Evolutionary conservation across 2,888 invertebrate species (phyloP), one percentile per base, ranked within the genome.

Genomic region (Invenusta paracnida): DNA sequence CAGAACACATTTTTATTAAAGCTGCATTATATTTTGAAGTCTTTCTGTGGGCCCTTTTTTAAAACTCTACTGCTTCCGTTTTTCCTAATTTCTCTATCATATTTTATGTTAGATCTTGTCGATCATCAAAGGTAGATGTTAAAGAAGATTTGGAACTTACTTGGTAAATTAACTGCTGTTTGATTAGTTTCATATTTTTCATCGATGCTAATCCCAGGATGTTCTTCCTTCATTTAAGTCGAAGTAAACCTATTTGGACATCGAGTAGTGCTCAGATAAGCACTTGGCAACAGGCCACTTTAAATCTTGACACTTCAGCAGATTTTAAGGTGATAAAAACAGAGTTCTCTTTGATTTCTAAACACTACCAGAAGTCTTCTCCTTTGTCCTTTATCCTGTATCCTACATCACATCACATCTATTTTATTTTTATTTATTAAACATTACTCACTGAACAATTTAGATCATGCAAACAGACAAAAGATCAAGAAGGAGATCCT

Each of bases 231-330:
- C 27, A 5, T 29, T 23, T n/a, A 67, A 84, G 84, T 67, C 84
- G 84, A 2, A 84, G 84, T 23, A 84, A 84, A 25, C 84, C 84
- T n/a, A 84, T 84, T 25, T 84, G 84, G 84, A 84, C 84, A 27
- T 84, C 84, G 25, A 81, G 27, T 28, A 27, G 48, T 84, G 5
- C 73, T 25, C 27, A 2, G 2, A 73, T 13, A 5, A 23, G 27
- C 23, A 73, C 2, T 29, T 82, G 82, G 82, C 82, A 25, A 30
- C 82, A 82, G 23, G 82, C 82, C 30, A 30, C 82, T 30, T 1
- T 82, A 30, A 30, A 82, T 29, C n/a, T 82, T 5, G 82, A 30
- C 82, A 27, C 82, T 23, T 2, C 30, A 5, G 31, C 30, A 29
- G 82, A 82, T 29, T 82, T 82, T 82, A 82, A 82, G 82, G 82